These are phyloP conservation scores for Horisme vitalbata DNA, from an alignment of 2,888 invertebrate genomes.

Conservation along the genomic window DNA sequence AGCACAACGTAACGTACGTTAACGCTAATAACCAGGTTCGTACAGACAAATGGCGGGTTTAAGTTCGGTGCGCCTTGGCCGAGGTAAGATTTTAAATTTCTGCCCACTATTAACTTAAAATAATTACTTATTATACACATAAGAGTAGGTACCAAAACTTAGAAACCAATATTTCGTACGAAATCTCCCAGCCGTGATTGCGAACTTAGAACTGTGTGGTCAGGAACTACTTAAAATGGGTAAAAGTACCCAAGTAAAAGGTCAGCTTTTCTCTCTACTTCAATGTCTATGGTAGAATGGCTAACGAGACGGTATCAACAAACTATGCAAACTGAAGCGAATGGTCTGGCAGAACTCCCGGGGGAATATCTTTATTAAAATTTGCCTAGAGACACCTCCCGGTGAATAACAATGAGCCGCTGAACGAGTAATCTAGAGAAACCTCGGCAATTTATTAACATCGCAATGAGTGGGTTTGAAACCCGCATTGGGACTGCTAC, in stretches of 20 bases:
- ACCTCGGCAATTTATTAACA: conserved; percentile 27
- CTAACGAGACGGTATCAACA: conserved; percentile 32
- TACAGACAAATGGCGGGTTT: too few relatives aligned
- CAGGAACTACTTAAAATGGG: too few relatives aligned
- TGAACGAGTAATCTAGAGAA: conserved; percentile 25
- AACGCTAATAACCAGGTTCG: too few relatives aligned
- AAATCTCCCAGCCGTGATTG: too few relatives aligned
- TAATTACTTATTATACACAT: too few relatives aligned
- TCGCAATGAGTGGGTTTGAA: conserved; percentile 17
- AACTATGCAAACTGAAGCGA: conserved; percentile 31
- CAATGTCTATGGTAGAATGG: conserved; percentile 22
- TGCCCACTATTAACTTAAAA: too few relatives aligned
- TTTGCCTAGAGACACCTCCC: conserved; percentile 28
- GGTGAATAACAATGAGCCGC: conserved; percentile 27
- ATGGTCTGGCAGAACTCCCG: conserved; percentile 27
- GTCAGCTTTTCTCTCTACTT: conserved; percentile 4
- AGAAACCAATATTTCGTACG: too few relatives aligned
- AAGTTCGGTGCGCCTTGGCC: too few relatives aligned
- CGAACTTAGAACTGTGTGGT: too few relatives aligned
- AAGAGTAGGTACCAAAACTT: too few relatives aligned
- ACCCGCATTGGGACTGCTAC: conserved; percentile 10
- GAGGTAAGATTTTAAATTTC: too few relatives aligned
- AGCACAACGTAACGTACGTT: too few relatives aligned
- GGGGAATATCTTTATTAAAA: conserved; percentile 37
- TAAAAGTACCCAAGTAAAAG: neutral